Conservation (phyloP, 2,113 vertebrate species). For the Phaetusa simplex region DNA sequence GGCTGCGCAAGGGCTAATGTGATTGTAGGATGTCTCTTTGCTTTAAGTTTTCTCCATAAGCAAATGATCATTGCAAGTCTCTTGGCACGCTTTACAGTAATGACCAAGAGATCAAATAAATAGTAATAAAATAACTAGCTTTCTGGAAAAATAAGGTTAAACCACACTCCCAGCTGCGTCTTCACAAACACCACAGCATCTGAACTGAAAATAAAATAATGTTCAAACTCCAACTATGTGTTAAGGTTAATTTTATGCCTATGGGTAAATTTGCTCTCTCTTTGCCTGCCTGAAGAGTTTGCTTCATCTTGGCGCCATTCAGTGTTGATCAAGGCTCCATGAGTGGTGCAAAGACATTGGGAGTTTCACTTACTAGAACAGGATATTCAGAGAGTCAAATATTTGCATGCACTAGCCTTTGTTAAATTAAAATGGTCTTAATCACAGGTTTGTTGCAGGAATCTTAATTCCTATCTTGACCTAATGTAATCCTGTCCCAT, state of each 20-base stretch:
- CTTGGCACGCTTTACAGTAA: background rate
- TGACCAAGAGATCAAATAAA: background rate
- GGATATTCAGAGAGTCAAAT: background rate
- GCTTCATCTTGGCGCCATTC: background rate
- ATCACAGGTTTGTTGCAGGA: background rate
- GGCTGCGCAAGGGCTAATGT: background rate
- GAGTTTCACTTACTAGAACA: background rate
- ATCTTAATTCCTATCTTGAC: background rate
- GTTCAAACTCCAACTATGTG: background rate
- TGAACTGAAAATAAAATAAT: background rate
- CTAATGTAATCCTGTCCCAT: background rate
- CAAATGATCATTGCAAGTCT: background rate
- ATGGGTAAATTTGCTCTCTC: background rate
- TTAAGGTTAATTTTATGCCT: background rate
- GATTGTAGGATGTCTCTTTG: background rate
- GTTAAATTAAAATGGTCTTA: background rate
- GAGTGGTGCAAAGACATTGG: background rate
- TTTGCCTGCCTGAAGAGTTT: background rate
- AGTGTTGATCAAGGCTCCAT: background rate
- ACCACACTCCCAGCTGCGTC: background rate
- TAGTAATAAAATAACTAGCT: background rate
- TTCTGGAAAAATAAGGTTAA: background rate
- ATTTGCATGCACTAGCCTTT: background rate
- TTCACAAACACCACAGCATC: background rate
- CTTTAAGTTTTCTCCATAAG: background rate